A percentile compares a stretch with the other conserved stretches of the same genome.
Evolutionary conservation across 2,797 vertebrate species (phyloP).

Genomic region (Cuculus canorus): DNA sequence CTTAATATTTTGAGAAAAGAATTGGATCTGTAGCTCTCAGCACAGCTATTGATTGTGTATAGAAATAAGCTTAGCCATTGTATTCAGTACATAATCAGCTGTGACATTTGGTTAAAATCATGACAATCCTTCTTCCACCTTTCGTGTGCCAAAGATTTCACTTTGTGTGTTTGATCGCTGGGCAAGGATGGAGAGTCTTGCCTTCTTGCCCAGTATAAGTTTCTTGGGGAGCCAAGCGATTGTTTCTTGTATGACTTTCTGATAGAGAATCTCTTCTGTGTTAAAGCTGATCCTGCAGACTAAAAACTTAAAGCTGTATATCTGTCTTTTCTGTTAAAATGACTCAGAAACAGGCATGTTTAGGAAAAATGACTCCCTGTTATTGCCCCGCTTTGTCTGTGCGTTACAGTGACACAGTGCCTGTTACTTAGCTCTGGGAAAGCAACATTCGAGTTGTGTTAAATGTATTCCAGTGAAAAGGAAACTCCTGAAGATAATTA

Average conservation of each 20-base stretch:
- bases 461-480: constrained; percentile 55
- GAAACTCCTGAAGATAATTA: constrained; percentile 68
- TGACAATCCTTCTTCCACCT: not conserved
- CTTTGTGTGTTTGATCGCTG: not conserved
- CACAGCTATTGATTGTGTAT: not conserved
- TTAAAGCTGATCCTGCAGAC: not conserved
- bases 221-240: not conserved
- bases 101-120: not conserved
- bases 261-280: fast-evolving
- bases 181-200: not conserved
- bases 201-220: fast-evolving
- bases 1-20: not conserved
- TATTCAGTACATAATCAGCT: not conserved
- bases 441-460: constrained; percentile 36
- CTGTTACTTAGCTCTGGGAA: not conserved
- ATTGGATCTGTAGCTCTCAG: not conserved
- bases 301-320: not conserved
- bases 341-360: not conserved
- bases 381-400: not conserved
- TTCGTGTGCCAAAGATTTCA: not conserved
- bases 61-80: not conserved
- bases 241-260: not conserved
- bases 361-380: not conserved
- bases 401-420: not conserved
- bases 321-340: not conserved